Percentiles rank a stretch among this genome's conserved stretches.
phyloP scores from a whole-genome alignment of 2,888 invertebrate species.

The Molorchus minor region DNA sequence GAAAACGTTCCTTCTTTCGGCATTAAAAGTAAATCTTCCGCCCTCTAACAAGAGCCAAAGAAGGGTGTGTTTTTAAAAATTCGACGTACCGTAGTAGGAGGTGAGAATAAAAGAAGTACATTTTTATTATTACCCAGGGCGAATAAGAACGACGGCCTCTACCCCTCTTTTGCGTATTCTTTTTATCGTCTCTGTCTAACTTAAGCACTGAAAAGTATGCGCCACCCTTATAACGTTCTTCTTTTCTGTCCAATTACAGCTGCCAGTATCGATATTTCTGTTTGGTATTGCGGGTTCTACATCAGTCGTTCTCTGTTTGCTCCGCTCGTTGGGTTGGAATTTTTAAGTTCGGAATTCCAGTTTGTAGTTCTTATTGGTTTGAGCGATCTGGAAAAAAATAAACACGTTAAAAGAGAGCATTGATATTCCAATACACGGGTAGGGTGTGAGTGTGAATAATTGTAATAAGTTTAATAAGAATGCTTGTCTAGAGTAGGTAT shows the following conservation, averaged over 20 bases:
- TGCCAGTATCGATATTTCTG: conserved; percentile 40
- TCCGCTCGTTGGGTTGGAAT: conserved; percentile 35
- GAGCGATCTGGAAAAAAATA: conserved; percentile 22
- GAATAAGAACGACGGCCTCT: conserved; percentile 51
- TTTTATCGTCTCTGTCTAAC: conserved; percentile 43
- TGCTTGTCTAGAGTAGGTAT: too few relatives aligned
- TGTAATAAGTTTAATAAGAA: conserved; percentile 2
- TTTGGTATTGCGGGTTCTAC: conserved; percentile 13
- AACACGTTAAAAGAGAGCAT: conserved; percentile 25
- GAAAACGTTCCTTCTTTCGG: conserved; percentile 12
- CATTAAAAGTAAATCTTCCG: conserved; percentile 20
- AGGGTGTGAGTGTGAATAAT: too few relatives aligned
- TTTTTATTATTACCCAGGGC: conserved; percentile 47
- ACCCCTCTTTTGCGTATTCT: conserved; percentile 44
- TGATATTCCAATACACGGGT: too few relatives aligned
- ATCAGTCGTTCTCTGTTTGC: conserved; percentile 18
- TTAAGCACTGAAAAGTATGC: conserved; percentile 22
- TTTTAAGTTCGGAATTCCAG: conserved; percentile 30
- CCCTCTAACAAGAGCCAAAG: conserved; percentile 35
- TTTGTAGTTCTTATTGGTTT: conserved; percentile 41
- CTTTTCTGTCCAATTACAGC: conserved; percentile 49
- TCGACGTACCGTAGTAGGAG: conserved; percentile 39
- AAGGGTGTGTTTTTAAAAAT: conserved; percentile 53
- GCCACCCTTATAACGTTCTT: conserved; percentile 38
- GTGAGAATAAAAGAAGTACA: conserved; percentile 48